Evolutionary conservation across 2,113 vertebrate genomes (phyloP).

Genomic region (Micronycteris hirsuta): DNA sequence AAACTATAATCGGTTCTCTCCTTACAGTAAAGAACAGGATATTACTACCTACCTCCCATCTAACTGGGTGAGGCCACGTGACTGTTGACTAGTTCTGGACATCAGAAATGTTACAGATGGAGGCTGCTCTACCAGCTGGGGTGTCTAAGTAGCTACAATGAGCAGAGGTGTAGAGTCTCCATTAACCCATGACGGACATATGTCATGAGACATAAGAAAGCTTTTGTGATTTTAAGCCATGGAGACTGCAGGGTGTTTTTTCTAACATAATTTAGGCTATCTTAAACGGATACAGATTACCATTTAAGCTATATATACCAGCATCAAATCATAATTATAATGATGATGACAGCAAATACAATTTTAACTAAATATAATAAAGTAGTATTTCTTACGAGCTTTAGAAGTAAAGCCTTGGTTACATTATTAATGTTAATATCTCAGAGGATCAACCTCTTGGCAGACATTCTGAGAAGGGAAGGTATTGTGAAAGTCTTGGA

Average conservation of each 20-base stretch:
- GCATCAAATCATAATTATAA: background rate
- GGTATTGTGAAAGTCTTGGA: background rate
- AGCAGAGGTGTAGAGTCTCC: background rate
- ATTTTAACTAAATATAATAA: constrained; percentile 17
- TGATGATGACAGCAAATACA: background rate
- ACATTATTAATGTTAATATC: background rate
- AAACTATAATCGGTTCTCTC: background rate
- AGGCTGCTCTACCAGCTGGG: background rate
- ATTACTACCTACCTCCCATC: too few relatives aligned
- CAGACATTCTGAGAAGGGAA: background rate
- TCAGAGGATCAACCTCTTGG: background rate
- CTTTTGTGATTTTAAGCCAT: background rate
- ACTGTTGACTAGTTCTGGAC: background rate
- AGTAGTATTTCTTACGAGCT: background rate
- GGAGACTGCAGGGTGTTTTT: background rate
- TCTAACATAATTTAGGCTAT: background rate
- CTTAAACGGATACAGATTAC: background rate
- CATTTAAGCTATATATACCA: background rate
- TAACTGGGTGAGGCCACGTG: too few relatives aligned
- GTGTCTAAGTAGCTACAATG: background rate
- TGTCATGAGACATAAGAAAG: background rate
- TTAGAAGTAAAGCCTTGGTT: background rate
- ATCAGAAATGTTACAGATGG: background rate
- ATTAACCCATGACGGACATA: background rate
- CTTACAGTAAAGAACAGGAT: background rate